phyloP scores from a whole-genome alignment of 1,140 invertebrate species.

The Megalopta genalis region DNA sequence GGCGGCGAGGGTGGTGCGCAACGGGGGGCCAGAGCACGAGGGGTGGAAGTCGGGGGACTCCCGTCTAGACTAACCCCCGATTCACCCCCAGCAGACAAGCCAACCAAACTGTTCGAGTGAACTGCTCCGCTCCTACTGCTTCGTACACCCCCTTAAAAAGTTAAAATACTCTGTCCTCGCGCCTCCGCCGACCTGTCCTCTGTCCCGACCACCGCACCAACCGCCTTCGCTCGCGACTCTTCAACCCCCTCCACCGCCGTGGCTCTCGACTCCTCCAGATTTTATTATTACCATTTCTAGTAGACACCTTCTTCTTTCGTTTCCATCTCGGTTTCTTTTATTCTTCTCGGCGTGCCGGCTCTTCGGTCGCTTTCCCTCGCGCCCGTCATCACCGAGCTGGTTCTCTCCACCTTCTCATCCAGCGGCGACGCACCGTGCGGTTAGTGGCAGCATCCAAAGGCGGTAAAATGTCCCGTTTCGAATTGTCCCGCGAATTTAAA shows the following conservation, averaged over 20 bases:
- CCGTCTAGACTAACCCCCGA: slow-evolving; percentile 76
- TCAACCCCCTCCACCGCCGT: background rate
- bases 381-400: slow-evolving; percentile 42
- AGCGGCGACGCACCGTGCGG: no score
- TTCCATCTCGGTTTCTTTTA: slow-evolving; percentile 55
- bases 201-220: slow-evolving; percentile 39
- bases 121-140: slow-evolving; percentile 67
- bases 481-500: no score
- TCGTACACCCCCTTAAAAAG: slow-evolving; percentile 73
- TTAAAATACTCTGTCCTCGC: slow-evolving; percentile 77
- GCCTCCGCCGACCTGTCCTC: slow-evolving; percentile 61
- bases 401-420: no score
- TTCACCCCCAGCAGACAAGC: slow-evolving; percentile 71
- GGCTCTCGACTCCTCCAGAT: slow-evolving; percentile 67
- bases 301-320: slow-evolving; percentile 68
- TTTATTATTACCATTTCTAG: slow-evolving; percentile 76
- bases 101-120: slow-evolving; percentile 77
- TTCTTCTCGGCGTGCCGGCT: background rate
- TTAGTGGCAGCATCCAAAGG: no score
- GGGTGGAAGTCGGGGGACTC: slow-evolving; percentile 67
- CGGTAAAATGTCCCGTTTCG: no score
- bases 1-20: slow-evolving; percentile 49
- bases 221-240: slow-evolving; percentile 29
- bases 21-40: slow-evolving; percentile 36
- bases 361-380: slow-evolving; percentile 3